These are phyloP conservation scores for Mesoclemmys tuberculata DNA, from an alignment of 2,113 vertebrate genomes.

Conservation along the genomic window DNA sequence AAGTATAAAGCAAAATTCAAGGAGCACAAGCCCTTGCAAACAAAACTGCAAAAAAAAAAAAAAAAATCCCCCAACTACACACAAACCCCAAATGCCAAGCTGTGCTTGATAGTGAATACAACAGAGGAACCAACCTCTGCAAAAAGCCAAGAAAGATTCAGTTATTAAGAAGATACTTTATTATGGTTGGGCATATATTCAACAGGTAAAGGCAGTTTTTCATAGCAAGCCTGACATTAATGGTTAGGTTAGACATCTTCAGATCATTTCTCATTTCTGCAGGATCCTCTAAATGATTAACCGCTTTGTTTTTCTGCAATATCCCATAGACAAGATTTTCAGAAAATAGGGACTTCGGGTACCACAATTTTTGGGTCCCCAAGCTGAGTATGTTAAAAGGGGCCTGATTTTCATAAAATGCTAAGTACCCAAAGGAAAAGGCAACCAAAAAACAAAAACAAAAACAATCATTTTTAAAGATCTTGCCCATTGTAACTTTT, in stretches of 20 bases:
- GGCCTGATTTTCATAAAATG: neutral
- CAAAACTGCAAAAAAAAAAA: neutral
- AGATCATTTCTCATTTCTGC: neutral
- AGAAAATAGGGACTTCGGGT: neutral
- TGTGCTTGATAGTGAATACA: neutral
- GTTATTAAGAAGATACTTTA: neutral
- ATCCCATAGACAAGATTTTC: neutral
- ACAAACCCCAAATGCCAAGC: neutral
- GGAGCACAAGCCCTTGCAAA: neutral
- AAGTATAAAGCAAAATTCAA: neutral
- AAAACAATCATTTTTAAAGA: neutral
- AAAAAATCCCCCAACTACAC: neutral
- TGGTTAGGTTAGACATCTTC: neutral
- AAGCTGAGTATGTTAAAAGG: neutral
- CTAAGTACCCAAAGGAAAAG: neutral
- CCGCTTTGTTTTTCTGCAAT: neutral
- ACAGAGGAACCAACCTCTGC: constrained; percentile 15
- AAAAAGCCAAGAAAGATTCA: neutral
- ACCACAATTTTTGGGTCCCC: neutral
- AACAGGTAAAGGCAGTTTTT: neutral
- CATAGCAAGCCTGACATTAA: neutral
- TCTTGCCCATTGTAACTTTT: neutral
- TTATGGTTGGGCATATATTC: neutral
- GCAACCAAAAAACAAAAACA: neutral
- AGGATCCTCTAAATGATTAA: neutral